Evolutionary conservation across 2,888 invertebrate species (phyloP).

Genomic region (Yponomeuta evonymella): DNA sequence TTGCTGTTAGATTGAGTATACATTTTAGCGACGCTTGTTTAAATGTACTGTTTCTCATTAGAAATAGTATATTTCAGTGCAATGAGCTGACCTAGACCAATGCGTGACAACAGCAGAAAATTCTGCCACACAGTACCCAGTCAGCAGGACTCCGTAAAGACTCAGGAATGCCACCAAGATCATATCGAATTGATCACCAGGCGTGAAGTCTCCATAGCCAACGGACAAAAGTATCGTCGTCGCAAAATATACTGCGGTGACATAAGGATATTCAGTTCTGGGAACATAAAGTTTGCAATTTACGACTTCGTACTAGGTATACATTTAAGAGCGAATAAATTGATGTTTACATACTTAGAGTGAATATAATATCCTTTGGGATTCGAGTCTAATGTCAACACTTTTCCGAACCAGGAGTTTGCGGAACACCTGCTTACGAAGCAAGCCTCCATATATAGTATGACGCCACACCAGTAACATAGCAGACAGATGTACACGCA

Average conservation of each 20-base stretch:
- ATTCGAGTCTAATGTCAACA: constrained; percentile 39
- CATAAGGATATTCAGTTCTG: constrained; percentile 50
- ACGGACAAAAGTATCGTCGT: constrained; percentile 58
- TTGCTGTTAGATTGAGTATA: not conserved
- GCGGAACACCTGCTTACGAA: constrained; percentile 63
- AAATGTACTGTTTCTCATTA: not conserved
- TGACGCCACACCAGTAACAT: constrained; percentile 72
- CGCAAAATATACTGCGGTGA: constrained; percentile 66
- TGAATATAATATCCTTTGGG: not conserved
- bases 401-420: constrained; percentile 66
- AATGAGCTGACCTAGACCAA: constrained; percentile 51
- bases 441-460: constrained; percentile 70
- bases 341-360: not conserved
- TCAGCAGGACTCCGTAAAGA: constrained; percentile 62
- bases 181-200: constrained; percentile 64
- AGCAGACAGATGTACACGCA: constrained; percentile 58
- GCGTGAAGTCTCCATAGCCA: constrained; percentile 66
- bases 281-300: constrained; percentile 20
- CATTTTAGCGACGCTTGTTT: not conserved
- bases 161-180: constrained; percentile 60
- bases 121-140: constrained; percentile 69
- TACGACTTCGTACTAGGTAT: not conserved
- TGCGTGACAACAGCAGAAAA: constrained; percentile 68
- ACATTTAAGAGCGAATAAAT: not conserved
- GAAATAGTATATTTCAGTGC: no score